Evolutionary conservation across 2,113 vertebrate species (phyloP), one percentile per base, ranked within the genome.

Genomic region (Lagopus muta): DNA sequence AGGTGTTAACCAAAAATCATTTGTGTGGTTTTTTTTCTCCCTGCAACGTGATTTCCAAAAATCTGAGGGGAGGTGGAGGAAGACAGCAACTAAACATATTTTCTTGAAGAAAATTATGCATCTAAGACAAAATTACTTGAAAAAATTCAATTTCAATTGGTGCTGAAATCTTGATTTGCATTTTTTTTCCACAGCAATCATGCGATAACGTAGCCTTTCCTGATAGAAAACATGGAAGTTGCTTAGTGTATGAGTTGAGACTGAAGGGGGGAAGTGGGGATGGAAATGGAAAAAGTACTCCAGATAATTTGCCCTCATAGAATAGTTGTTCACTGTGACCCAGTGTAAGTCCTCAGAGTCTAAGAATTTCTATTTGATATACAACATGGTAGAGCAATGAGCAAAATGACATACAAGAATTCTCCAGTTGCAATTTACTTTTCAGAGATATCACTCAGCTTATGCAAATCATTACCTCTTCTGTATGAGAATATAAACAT

Each of bases 401-500:
- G 47, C 10, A 45, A 67, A 89, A 67, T 38, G 0, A 89, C 62
- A 67, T 43, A 52, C 14, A 58, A 54, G 81, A 74, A 67, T 74
- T 81, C 5, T 62, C 32, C 5, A 20, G 47, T 50, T 82, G 55
- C 70, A 75, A 62, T 54, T 13, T 71, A 14, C 14, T 8, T 86
- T 74, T 55, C 65, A 82, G 47, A 57, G 58, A 84, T 82, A 86
- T 82, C 10, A 15, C 8, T 84, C 43, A 20, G 3, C 32, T 78
- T 84, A 62, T n/a, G 58, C 10, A 84, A 69, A 32, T 75, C 24
- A 67, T 78, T 83, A 72, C 42, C 28, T 78, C 45, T 86, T 64
- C 64, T 78, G 5, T 74, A 57, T 78, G 81, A 81, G 16, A 32
- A 34, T 83, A 90, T 36, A 90, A 94, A 62, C 84, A 82, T 93